Conservation (phyloP, 2,113 vertebrate genomes). For the Pholis gunnellus region DNA sequence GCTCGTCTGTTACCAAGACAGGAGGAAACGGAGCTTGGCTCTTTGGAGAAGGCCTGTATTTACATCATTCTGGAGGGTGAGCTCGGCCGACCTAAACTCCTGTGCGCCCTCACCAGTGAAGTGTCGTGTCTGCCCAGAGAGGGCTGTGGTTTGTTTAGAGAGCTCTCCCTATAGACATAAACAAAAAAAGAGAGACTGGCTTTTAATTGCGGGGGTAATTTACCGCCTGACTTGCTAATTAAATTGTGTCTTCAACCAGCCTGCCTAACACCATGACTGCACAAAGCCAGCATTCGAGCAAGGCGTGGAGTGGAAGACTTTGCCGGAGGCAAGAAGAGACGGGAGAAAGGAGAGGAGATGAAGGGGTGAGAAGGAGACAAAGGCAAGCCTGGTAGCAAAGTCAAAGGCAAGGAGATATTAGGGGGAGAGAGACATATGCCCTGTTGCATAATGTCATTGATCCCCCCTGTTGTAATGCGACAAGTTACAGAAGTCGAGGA, state of each 20-base stretch:
- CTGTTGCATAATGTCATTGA: slow-evolving; percentile 13
- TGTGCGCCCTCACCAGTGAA: slow-evolving; percentile 47
- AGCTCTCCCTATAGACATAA: slow-evolving; percentile 59
- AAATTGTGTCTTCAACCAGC: slow-evolving; percentile 67
- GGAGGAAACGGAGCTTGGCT: slow-evolving; percentile 73
- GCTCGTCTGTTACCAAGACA: slow-evolving; percentile 49
- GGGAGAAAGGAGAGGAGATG: slow-evolving; percentile 1
- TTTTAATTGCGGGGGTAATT: slow-evolving; percentile 72
- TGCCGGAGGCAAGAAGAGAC: slow-evolving; percentile 27
- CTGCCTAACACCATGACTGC: slow-evolving; percentile 29
- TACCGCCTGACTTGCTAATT: slow-evolving; percentile 74
- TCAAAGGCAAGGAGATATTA: slow-evolving; percentile 28
- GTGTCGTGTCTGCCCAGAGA: slow-evolving; percentile 31
- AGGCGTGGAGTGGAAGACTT: slow-evolving; percentile 26
- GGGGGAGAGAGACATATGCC: slow-evolving; percentile 12
- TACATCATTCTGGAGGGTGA: slow-evolving; percentile 52
- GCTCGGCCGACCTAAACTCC: slow-evolving; percentile 21
- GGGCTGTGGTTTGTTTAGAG: slow-evolving; percentile 46
- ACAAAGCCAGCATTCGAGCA: slow-evolving; percentile 25
- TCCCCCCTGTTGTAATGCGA: slow-evolving; percentile 11
- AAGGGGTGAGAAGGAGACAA: slow-evolving; percentile 10
- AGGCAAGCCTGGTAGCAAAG: slow-evolving; percentile 25
- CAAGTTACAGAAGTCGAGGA: slow-evolving; percentile 26
- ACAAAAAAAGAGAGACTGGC: slow-evolving; percentile 51
- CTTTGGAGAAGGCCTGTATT: slow-evolving; percentile 63